phyloP scores from a whole-genome alignment of 2,113 vertebrate species.

The Onychostruthus taczanowskii region DNA sequence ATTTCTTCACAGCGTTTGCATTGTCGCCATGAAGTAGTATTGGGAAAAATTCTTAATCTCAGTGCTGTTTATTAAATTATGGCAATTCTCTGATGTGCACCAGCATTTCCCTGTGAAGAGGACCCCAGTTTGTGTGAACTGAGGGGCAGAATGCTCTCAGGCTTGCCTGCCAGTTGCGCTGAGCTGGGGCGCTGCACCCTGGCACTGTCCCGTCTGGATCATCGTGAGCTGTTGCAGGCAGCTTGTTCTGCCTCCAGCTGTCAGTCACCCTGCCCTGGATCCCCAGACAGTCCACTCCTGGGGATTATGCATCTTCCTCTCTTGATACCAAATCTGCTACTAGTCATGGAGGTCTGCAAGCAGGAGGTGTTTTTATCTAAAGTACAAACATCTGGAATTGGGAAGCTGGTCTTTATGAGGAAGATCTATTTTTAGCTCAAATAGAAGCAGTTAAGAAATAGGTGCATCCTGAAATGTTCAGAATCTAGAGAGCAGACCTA shows the following conservation, averaged over 20 bases:
- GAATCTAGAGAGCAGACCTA: background rate
- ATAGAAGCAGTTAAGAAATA: background rate
- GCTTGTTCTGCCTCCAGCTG: background rate
- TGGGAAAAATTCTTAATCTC: background rate
- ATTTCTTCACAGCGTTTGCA: background rate
- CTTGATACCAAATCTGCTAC: background rate
- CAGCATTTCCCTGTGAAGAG: background rate
- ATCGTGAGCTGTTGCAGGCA: background rate
- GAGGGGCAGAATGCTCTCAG: background rate
- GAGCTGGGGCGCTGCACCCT: background rate
- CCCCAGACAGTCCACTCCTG: background rate
- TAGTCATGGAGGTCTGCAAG: background rate
- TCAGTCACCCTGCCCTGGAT: background rate
- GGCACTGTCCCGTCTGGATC: fast-evolving
- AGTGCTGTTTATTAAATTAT: background rate
- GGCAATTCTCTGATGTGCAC: background rate
- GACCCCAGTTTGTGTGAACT: background rate
- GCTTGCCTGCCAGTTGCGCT: background rate
- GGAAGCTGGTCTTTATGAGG: background rate
- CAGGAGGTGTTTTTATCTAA: background rate
- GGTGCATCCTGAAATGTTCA: background rate
- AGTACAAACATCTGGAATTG: background rate
- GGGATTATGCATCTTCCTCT: background rate
- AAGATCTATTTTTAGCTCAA: background rate
- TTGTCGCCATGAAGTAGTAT: background rate